Evolutionary conservation across 2,888 invertebrate genomes (phyloP).

Genomic region (Pyrocoelia pectoralis): DNA sequence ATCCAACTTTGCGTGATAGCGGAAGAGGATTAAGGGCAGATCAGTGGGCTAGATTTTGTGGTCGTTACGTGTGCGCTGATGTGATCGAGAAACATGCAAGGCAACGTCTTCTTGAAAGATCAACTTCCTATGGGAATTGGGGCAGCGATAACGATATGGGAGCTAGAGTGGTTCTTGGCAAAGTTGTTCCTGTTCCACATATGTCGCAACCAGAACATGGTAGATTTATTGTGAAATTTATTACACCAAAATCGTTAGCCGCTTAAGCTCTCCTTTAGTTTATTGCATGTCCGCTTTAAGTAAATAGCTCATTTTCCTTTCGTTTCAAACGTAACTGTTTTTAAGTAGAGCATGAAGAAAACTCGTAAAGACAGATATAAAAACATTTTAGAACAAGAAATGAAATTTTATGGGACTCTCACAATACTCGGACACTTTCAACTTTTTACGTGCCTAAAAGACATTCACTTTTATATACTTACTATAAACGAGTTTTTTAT

Average conservation of each 20-base stretch:
- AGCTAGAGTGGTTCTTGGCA: constrained; percentile 62
- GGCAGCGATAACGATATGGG: constrained; percentile 69
- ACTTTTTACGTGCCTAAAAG: too few species aligned
- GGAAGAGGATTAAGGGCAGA: constrained; percentile 74
- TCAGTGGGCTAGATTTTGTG: constrained; percentile 80
- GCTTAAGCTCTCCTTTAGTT: too few species aligned
- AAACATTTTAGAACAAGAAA: not conserved
- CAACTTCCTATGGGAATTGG: constrained; percentile 65
- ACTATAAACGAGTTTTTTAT: constrained; percentile 6
- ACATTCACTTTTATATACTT: not conserved
- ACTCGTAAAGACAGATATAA: not conserved
- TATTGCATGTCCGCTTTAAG: not conserved
- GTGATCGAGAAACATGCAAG: constrained; percentile 73
- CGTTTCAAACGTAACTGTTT: not conserved
- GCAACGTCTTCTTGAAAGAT: constrained; percentile 65
- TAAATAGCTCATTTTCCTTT: not conserved
- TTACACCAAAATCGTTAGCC: not conserved
- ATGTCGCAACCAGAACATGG: constrained; percentile 50
- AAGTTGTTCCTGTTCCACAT: constrained; percentile 58
- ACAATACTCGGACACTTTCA: too few species aligned
- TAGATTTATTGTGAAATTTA: constrained; percentile 29
- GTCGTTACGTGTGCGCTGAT: constrained; percentile 74
- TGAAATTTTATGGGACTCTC: too few species aligned
- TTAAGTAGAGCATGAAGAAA: not conserved
- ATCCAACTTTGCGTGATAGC: constrained; percentile 71